Conservation (phyloP, 2,888 invertebrate genomes). For the Polymixis flavicincta region DNA sequence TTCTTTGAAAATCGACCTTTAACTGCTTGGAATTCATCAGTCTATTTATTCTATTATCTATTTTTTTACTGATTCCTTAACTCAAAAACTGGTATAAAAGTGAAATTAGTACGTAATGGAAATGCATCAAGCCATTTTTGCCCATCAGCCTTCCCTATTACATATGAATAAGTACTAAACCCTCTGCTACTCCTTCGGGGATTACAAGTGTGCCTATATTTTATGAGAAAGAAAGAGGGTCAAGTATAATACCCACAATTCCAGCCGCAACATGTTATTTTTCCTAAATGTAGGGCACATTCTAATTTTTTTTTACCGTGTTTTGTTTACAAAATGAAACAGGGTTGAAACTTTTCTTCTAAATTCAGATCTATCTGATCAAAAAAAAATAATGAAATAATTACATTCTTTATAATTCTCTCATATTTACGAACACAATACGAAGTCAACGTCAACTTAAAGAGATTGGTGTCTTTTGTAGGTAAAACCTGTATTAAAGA, state of each 20-base stretch:
- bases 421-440: too few species aligned
- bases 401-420: too few species aligned
- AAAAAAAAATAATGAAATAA: not conserved
- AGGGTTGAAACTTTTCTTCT: not conserved
- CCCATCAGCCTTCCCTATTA: not conserved
- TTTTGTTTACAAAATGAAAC: not conserved
- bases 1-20: too few species aligned
- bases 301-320: not conserved
- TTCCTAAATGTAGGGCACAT: not conserved
- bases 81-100: too few species aligned
- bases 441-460: too few species aligned
- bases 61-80: too few species aligned
- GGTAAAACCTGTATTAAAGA: too few species aligned
- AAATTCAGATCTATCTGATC: not conserved
- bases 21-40: too few species aligned
- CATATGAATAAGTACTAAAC: slow-evolving; percentile 5
- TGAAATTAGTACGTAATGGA: too few species aligned
- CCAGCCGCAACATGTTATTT: not conserved
- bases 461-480: too few species aligned
- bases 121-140: too few species aligned
- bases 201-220: not conserved
- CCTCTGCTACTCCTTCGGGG: not conserved
- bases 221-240: not conserved
- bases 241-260: not conserved
- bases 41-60: too few species aligned